A percentile compares a stretch with the other conserved stretches of the same genome.
These are phyloP conservation scores for Euthynnus affinis DNA, from an alignment of 2,797 vertebrate species.

Conservation along the genomic window DNA sequence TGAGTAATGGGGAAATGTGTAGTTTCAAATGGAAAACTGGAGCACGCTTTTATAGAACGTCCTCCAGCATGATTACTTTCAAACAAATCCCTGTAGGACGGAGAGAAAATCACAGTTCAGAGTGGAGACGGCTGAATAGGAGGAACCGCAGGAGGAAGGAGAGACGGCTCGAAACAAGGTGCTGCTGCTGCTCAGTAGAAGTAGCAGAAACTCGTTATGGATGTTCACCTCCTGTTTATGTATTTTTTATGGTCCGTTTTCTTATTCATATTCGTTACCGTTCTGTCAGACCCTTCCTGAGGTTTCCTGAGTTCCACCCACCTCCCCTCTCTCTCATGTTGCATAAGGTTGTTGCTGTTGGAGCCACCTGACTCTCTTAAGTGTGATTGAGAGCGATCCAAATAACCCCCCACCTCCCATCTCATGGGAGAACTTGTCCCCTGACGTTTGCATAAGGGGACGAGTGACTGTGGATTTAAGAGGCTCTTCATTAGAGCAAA, in stretches of 20 bases:
- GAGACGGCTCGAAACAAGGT: neutral
- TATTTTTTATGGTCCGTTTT: no score
- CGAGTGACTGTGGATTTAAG: conserved; percentile 3
- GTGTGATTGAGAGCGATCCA: conserved; percentile 37
- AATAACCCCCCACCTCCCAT: no score
- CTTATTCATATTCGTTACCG: neutral
- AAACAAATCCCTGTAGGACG: conserved; percentile 9
- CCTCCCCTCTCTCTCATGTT: no score
- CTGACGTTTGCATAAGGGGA: conserved; percentile 38
- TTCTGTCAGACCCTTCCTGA: neutral
- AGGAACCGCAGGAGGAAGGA: neutral
- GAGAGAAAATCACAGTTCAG: conserved; percentile 1
- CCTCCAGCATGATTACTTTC: conserved; percentile 34
- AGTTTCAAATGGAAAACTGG: conserved; percentile 48
- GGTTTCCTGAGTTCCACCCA: no score
- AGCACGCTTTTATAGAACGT: conserved; percentile 5
- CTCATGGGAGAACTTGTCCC: conserved; percentile 25
- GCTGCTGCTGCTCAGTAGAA: neutral
- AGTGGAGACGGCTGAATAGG: neutral
- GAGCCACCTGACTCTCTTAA: conserved; percentile 20
- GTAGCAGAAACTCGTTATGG: no score
- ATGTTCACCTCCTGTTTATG: no score
- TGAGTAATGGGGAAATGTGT: conserved; percentile 37
- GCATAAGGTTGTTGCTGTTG: conserved; percentile 17
- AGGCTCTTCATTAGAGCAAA: neutral